Percentiles rank a stretch among this genome's conserved stretches.
Evolutionary conservation across 2,113 vertebrate species (phyloP).

Genomic region (Coregonus clupeaformis): DNA sequence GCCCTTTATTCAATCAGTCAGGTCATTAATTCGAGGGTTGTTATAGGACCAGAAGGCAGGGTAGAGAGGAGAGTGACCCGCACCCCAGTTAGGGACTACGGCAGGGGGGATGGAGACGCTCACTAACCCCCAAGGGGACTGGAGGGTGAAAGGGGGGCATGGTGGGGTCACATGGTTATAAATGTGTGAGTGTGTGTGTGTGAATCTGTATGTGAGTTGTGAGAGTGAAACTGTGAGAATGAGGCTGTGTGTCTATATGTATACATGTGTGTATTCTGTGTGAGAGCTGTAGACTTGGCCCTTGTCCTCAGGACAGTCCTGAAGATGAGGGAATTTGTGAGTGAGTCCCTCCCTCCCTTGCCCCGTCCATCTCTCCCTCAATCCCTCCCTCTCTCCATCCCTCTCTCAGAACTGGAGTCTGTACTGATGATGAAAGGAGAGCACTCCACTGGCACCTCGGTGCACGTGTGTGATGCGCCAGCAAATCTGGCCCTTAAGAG

Average conservation of each 20-base stretch:
- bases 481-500: conserved; percentile 14
- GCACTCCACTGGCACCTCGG: conserved; percentile 30
- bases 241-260: conserved; percentile 15
- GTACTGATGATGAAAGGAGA: conserved; percentile 47
- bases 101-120: conserved; percentile 20
- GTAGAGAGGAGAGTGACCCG: background rate
- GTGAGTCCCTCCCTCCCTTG: background rate
- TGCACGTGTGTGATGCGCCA: conserved; percentile 22
- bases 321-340: conserved; percentile 27
- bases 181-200: background rate
- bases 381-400: background rate
- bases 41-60: conserved; percentile 4
- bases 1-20: conserved; percentile 45
- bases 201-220: background rate
- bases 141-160: background rate
- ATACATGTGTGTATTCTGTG: background rate
- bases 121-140: conserved; percentile 22
- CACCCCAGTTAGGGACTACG: conserved; percentile 32
- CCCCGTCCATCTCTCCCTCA: background rate
- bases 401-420: conserved; percentile 38
- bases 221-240: background rate
- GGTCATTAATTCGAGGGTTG: conserved; percentile 33
- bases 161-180: background rate
- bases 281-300: background rate
- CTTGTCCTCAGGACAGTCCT: too few species aligned